Evolutionary conservation across 2,113 vertebrate species (phyloP), one percentile per base, ranked within the genome.

Genomic region (pig (Sus scrofa)): DNA sequence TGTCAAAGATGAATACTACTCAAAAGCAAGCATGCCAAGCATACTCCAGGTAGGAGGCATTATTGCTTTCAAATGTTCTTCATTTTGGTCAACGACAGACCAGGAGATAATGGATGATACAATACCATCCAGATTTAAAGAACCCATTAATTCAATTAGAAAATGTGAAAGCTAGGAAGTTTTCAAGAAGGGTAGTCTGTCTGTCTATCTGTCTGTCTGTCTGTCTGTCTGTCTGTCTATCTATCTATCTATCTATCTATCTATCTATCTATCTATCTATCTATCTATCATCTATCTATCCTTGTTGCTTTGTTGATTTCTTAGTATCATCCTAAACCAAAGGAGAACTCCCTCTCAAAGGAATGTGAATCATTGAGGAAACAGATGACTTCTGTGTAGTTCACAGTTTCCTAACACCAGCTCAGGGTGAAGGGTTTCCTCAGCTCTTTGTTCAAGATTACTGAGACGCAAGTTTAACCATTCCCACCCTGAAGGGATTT

Each of bases 391-490:
- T 88, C 30, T 44, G 5, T 22, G 32, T 30, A 34, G n/a, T 77
- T 94, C 30, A 92, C 27, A 68, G 50, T 73, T 95, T 94, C 71
- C 83, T 88, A 74, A 68, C 26, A n/a, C 11, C n/a, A 93, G 54
- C 44, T 90, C 30, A 56, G 24, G 39, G 91, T 10, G 91, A 75
- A 73, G 18, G 5, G 30, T 62, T 95, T 96, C 58, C 34, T 63
- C 4, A 0, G 77, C 15, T 54, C 54, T 93, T 88, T 93, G 95
- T 94, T 82, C 30, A 30, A 15, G 30, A 5, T 68, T 52, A 8
- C 65, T 93, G 77, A 95, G 77, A 62, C 44, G 58, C 44, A 30
- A 4, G 24, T 62, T 87, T 73, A 54, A 10, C 27, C 20, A 27
- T 71, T 65, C 63, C 19, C 32, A 71, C 75, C 91, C 73, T 68